Evolutionary conservation across 2,113 vertebrate species (phyloP).

Genomic region (human (Homo sapiens)): GRCh38 chr5:173835001-173835500

Average conservation of each 20-base stretch:
- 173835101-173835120: neutral
- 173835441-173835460: neutral
- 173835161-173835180: neutral
- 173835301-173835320: neutral
- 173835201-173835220: neutral
- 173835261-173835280: neutral
- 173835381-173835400: neutral
- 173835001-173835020: neutral
- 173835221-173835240: neutral
- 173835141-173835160: neutral
- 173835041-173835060: neutral
- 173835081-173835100: neutral
- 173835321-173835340: constrained; percentile 54
- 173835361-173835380: neutral
- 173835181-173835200: neutral
- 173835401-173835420: neutral
- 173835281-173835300: constrained; percentile 26
- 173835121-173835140: accelerated
- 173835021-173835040: neutral
- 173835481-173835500: neutral
- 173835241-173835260: neutral
- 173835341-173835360: neutral
- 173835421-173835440: accelerated
- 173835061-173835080: neutral
- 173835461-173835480: neutral